A percentile compares a stretch with the other conserved stretches of the same genome.
Evolutionary conservation across 64 coral and sea anemone species (phyloP).

Genomic region (Orbicella faveolata): DNA sequence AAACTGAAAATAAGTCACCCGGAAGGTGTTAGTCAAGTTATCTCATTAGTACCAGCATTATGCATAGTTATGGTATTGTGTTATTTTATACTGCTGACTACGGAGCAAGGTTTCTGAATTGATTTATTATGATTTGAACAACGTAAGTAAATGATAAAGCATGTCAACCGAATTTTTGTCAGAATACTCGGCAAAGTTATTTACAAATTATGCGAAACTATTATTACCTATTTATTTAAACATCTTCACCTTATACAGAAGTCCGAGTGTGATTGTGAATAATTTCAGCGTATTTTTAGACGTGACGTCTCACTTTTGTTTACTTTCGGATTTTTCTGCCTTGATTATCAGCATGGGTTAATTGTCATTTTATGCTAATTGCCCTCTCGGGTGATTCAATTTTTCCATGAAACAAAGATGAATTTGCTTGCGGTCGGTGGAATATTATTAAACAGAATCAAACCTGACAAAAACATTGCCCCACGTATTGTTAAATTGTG

Average conservation of each 20-base stretch:
- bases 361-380: background rate
- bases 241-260: too few relatives aligned
- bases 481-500: background rate
- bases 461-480: background rate
- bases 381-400: background rate
- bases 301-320: background rate
- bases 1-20: too few relatives aligned
- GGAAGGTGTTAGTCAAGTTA: too few relatives aligned
- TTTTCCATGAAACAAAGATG: background rate
- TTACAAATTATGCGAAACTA: too few relatives aligned
- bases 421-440: slow-evolving; percentile 3
- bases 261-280: too few relatives aligned
- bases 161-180: too few relatives aligned
- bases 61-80: too few relatives aligned
- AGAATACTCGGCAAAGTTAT: too few relatives aligned
- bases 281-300: background rate
- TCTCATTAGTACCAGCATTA: too few relatives aligned
- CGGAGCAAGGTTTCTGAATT: background rate
- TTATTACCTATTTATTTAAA: too few relatives aligned
- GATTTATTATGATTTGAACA: background rate
- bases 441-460: slow-evolving; percentile 15
- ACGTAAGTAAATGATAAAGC: too few relatives aligned
- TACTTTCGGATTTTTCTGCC: background rate
- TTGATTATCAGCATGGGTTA: background rate
- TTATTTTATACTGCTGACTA: background rate